Base-by-base conservation (phyloP, 2,888 invertebrate genomes). In the Aethes cnicana region DNA sequence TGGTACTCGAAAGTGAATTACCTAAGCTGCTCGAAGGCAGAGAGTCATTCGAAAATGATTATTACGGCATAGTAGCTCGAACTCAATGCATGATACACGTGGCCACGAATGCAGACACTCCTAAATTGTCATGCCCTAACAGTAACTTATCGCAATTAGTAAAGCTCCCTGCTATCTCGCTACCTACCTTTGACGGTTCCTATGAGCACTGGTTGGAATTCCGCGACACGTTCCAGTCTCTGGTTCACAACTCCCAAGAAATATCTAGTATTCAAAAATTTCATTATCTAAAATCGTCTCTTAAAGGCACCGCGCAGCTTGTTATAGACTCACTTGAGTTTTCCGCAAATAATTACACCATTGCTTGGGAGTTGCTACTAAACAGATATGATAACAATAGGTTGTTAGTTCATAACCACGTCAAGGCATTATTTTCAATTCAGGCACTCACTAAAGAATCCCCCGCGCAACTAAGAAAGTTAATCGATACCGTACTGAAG, bases 171-270 rank as follows among this genome's bases (percentile, higher is more conserved):
- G 43, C 43, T 11, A 43, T 50, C 16, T 25, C 54, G 12, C 11
- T 54, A 8, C 54, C 48, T 32, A 17, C 12, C n/a, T 47, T 54
- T 20, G 54, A 54, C 28, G 54, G 54, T 21, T 43, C 43, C 25
- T 48, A 32, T 43, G 43, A 48, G 11, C 42, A 30, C 30, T 48
- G 54, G 48, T 18, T 54, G n/a, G 54, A 54, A 26, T 54, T 48
- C 23, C 28, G 48, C n/a, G 48, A 48, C 30, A 54, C 43, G 3
- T 54, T 48, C 48, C 7, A 35, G 8, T 37, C 18, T 5, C 32
- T 3, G 39, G 46, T 25, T 43, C 41, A 2, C 11, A 41, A 35
- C 8, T 25, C n/a, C 17, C 3, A 41, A n/a, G 2, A 23, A 14
- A 30, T 41, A 14, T 17, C 28, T 5, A 11, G 20, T 9, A 35